Evolutionary conservation across 2,113 vertebrate species (phyloP), one percentile per base, ranked within the genome.

Genomic region (Aphelocoma coerulescens): DNA sequence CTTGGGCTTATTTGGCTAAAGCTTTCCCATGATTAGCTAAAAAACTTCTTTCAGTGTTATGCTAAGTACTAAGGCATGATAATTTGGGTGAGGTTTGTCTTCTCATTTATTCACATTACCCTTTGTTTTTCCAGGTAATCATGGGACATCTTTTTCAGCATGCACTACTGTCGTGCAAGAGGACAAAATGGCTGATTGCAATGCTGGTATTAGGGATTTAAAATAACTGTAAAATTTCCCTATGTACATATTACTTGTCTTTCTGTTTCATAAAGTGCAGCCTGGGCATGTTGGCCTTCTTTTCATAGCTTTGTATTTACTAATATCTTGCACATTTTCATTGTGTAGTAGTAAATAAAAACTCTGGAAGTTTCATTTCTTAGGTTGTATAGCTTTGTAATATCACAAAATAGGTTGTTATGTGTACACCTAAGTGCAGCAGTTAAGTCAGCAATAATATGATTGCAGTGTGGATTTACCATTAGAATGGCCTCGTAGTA

Each of bases 71-170:
- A 51, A 20, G n/a, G 33, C 14, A 16, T 67, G 26, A 59, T 78
- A 24, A 37, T 78, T 77, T 71, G 39, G 49, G 23, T 71, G 59
- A 54, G 33, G 19, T 61, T 19, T n/a, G 20, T 78, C 13, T 65
- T 83, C 32, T 59, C 3, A 22, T 74, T 77, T 73, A 55, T 57
- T 89, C 24, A 49, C 6, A 6, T 57, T 71, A 23, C 11, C 4
- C 3, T 72, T 52, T 61, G 27, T 49, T 87, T 85, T 95, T 73
- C 13, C 81, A 16, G 43, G 12, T 48, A 51, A 18, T 59, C 11
- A 10, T 49, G 43, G 44, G 44, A 3, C 33, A 41, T 43, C 27
- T 22, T 61, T 79, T n/a, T 46, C 27, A 48, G 7, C 0, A 0
- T 43, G 16, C 54, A 37, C 3, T 83, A 33, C 14, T 80, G 15